phyloP scores from a whole-genome alignment of 2,888 invertebrate species.

The Watsonalla cultraria region DNA sequence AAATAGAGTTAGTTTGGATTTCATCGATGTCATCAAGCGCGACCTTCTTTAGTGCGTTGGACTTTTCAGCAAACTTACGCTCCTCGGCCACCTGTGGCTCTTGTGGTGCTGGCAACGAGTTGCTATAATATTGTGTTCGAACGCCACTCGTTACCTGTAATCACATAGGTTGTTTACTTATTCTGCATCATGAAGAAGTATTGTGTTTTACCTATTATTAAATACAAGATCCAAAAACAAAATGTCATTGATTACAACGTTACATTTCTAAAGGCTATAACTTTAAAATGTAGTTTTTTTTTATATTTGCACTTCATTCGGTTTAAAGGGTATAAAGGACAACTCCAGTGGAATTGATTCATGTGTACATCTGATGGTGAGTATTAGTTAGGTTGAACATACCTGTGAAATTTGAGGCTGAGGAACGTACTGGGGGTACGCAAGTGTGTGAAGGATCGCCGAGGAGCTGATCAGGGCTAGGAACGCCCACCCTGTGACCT shows the following conservation, averaged over 20 bases:
- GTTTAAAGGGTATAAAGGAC: neutral
- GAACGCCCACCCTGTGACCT: constrained; percentile 83
- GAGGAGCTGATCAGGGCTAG: constrained; percentile 84
- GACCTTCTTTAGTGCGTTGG: constrained; percentile 93
- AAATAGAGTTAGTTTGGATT: constrained; percentile 88
- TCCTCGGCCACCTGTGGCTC: constrained; percentile 73
- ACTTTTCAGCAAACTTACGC: constrained; percentile 92
- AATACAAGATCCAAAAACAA: too few relatives aligned
- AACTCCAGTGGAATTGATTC: neutral
- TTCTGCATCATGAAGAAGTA: too few relatives aligned
- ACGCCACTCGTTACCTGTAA: constrained; percentile 71
- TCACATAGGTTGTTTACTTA: neutral
- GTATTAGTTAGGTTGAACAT: constrained; percentile 6
- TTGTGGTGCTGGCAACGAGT: constrained; percentile 53
- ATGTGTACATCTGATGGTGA: neutral
- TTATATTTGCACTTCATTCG: neutral
- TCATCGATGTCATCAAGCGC: constrained; percentile 89
- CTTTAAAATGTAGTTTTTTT: too few relatives aligned
- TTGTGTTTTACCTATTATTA: too few relatives aligned
- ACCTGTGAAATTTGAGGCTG: constrained; percentile 72
- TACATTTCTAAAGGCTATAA: too few relatives aligned
- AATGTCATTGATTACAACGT: too few relatives aligned
- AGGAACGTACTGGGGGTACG: constrained; percentile 79
- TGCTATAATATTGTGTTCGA: constrained; percentile 71
- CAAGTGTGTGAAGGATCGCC: constrained; percentile 82